Base-by-base conservation (phyloP, 1,140 invertebrate genomes). In the Xylocopa sonorina region DNA sequence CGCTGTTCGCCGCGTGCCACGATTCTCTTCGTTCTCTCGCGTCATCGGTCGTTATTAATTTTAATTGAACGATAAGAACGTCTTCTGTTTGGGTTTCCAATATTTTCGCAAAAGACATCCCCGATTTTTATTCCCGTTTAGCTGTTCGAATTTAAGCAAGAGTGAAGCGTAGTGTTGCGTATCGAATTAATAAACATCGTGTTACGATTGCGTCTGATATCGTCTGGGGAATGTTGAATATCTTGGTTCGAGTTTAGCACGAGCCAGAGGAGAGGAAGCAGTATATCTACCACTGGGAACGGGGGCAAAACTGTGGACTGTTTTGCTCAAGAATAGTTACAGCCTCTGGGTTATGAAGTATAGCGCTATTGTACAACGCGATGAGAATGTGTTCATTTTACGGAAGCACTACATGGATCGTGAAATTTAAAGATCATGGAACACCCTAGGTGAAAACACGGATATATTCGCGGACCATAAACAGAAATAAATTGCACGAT, bases 291-390 rank as follows among this genome's bases (percentile, higher is more conserved):
- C 64, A n/a, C 27, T 32, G 21, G 46, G 46, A 67, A 67, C 29
- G 29, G 14, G 46, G 64, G 64, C 64, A 67, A 51, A 67, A 67
- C 64, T 50, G 64, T 34, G 43, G 29, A 50, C 46, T 67, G 64
- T 67, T 67, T 67, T 67, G 64, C 64, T n/a, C 29, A 50, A 50
- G 64, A 67, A 67, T 50, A 50, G 27, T 32, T 67, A 51, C 64
- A 67, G 64, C 64, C 64, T 29, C 64, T 34, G 46, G 64, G 46
- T 67, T 51, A 51, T 67, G 64, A 50, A 67, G 64, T 67, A 67
- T 51, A 51, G 18, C 64, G 29, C 43, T 21, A 67, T 67, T 67
- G 64, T 51, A 67, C 34, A 51, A 29, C 21, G 24, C n/a, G 62
- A 67, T 51, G 46, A 67, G 29, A 50, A 67, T 67, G 64, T 50